A percentile compares a stretch with the other conserved stretches of the same genome.
These are phyloP conservation scores for Eremobia ochroleuca DNA, from an alignment of 2,888 invertebrate genomes.

Conservation along the genomic window DNA sequence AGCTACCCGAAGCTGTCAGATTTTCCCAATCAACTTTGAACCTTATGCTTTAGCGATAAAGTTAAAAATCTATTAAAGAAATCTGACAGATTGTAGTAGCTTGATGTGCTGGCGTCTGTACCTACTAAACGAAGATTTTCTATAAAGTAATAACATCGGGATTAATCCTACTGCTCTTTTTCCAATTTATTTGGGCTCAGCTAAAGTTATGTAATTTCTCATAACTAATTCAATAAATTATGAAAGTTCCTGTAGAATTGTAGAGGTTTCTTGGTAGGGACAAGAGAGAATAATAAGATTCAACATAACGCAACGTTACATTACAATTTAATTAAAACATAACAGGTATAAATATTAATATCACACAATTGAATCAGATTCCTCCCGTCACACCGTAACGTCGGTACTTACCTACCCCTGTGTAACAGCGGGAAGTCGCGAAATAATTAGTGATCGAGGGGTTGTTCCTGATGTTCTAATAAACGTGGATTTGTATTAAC, in stretches of 20 bases:
- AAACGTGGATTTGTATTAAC: conserved; percentile 20
- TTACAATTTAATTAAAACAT: conserved; percentile 41
- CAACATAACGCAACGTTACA: neutral
- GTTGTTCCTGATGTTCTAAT: conserved; percentile 25
- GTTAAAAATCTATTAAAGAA: no score
- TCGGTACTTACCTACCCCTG: conserved; percentile 20
- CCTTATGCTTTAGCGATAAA: no score
- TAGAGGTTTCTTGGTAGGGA: neutral
- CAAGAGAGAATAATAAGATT: neutral
- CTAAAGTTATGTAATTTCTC: no score
- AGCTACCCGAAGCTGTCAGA: no score
- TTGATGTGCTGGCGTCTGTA: no score
- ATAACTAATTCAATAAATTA: neutral
- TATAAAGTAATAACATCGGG: no score
- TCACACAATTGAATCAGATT: conserved; percentile 32
- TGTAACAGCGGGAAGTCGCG: conserved; percentile 44
- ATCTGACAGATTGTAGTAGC: no score
- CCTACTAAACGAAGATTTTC: no score
- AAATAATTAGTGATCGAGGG: conserved; percentile 58
- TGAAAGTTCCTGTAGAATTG: neutral
- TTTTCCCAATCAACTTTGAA: no score
- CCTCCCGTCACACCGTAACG: conserved; percentile 25
- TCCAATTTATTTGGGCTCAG: no score
- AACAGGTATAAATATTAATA: conserved; percentile 54
- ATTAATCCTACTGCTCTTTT: no score